A percentile compares a stretch with the other conserved stretches of the same genome.
Conservation (phyloP, 2,113 vertebrate genomes). For the Arizona elegans region DNA sequence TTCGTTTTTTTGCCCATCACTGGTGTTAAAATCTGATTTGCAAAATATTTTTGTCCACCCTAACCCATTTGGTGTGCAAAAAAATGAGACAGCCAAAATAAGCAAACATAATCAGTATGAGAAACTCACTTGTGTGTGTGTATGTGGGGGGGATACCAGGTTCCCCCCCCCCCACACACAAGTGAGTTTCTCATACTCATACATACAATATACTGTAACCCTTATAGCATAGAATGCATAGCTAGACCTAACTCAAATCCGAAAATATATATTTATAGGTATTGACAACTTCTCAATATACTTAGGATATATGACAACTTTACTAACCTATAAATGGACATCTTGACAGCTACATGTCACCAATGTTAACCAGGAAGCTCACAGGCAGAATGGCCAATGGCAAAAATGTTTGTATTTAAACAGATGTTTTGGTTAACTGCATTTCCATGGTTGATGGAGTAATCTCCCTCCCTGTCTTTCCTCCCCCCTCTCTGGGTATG, state of each 20-base stretch:
- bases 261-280: background rate
- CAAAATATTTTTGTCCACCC: background rate
- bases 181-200: too few species aligned
- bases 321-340: slow-evolving; percentile 3
- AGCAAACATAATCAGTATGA: background rate
- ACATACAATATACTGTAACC: background rate
- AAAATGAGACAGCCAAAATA: background rate
- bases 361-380: background rate
- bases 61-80: background rate
- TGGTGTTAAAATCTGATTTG: background rate
- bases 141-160: too few species aligned
- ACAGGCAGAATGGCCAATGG: background rate
- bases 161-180: too few species aligned
- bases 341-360: background rate
- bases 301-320: background rate
- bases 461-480: background rate
- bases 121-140: background rate
- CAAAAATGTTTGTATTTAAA: slow-evolving; percentile 11
- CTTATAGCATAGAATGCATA: background rate
- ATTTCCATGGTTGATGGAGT: background rate
- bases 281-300: slow-evolving; percentile 34
- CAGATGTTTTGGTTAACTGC: background rate
- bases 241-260: background rate
- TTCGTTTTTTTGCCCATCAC: background rate
- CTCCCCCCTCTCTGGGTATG: background rate